Conservation (phyloP, 2,797 vertebrate species). For the Uromys caudimaculatus region DNA sequence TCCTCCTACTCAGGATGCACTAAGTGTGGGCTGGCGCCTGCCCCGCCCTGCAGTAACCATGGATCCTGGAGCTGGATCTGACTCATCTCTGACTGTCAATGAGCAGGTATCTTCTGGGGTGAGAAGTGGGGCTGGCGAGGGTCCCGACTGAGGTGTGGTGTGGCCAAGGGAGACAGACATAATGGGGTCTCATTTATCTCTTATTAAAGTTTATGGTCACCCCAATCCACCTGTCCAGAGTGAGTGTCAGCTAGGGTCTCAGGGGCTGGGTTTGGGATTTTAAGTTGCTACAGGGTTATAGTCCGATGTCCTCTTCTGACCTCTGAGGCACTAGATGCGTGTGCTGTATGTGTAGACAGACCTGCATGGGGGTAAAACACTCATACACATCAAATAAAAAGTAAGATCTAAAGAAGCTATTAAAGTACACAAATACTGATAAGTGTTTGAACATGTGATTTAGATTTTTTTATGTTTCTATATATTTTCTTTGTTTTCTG, state of each 20-base stretch:
- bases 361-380: too few relatives aligned
- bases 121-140: background rate
- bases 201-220: background rate
- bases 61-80: constrained; percentile 92
- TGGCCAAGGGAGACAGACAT: background rate
- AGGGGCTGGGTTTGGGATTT: background rate
- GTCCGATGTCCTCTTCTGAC: background rate
- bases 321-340: background rate
- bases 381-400: background rate
- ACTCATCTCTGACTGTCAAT: constrained; percentile 94
- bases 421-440: background rate
- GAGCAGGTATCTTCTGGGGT: constrained; percentile 92
- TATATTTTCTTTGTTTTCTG: background rate
- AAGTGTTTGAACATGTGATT: background rate
- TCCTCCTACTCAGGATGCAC: constrained; percentile 87
- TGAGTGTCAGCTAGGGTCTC: background rate
- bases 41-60: constrained; percentile 85
- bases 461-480: constrained; percentile 2
- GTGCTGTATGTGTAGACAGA: background rate
- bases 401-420: background rate
- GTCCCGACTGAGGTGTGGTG: background rate
- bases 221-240: background rate
- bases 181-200: background rate
- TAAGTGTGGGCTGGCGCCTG: constrained; percentile 79
- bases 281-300: background rate